Base-by-base conservation (phyloP, 2,888 invertebrate genomes). In the Aporophyla lueneburgensis region DNA sequence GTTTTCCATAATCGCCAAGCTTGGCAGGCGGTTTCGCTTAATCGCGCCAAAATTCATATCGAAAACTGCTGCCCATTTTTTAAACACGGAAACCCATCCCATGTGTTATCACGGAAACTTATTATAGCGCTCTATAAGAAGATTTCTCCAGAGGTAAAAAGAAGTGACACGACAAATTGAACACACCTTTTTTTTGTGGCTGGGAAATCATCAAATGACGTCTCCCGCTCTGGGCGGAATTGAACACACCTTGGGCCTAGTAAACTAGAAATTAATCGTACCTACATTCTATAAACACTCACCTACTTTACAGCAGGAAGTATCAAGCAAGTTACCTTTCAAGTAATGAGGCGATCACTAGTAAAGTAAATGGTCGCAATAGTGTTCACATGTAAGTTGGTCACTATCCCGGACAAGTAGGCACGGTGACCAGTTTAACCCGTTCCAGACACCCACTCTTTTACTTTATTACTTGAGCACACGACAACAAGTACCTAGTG, bases 371-470 rank as follows among this genome's bases (percentile, higher is more conserved):
- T 73, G 67, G 46, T 61, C 19, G 62, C 61, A 58, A 46, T 83
- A 78, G 12, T 66, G 69, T 66, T 56, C 74, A 65, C 62, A 59
- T 59, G 33, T 63, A 66, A 66, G 24, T 72, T 62, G 43, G 59
- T 53, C 33, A 49, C 71, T 71, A 77, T 71, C 73, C 85, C 63
- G 70, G 70, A 21, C 77, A 71, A 85, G 71, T 74, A 70, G 71
- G 76, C 59, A 56, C 59, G 27, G 70, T 43, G 71, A 74, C 85
- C 82, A 74, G 83, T 74, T 27, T 59, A 81, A 83, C 83, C 71
- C 65, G 83, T 83, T 83, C 24, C 53, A 24, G 12, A 27, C 78
- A 54, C 73, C 76, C 70, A 81, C 85, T 80, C 54, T 67, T 46
- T 46, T 61, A 21, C 67, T 71, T 59, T 24, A 58, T 67, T 70